A percentile compares a stretch with the other conserved stretches of the same genome.
These are phyloP conservation scores for Chaetoderma sp. DNA, from an alignment of 2,888 invertebrate species.

Conservation along the genomic window DNA sequence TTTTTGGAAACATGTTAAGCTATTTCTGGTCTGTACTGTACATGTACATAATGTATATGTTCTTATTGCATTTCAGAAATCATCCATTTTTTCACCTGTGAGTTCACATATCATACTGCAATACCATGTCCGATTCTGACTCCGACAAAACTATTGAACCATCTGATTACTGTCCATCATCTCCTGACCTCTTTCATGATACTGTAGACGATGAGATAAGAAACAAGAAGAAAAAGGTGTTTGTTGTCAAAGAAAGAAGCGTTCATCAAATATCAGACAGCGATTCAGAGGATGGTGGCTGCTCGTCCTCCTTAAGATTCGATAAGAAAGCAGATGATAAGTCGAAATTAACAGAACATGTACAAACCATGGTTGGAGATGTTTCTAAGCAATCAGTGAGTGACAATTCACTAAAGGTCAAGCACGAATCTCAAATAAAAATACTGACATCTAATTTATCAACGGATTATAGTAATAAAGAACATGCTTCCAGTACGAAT, in stretches of 20 bases:
- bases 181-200: slow-evolving; percentile 47
- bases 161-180: slow-evolving; percentile 40
- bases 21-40: too few species aligned
- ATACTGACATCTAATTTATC: too few species aligned
- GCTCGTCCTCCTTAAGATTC: slow-evolving; percentile 21
- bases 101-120: slow-evolving; percentile 21
- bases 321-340: slow-evolving; percentile 34
- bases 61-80: too few species aligned
- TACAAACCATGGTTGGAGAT: too few species aligned
- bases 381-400: background rate
- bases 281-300: slow-evolving; percentile 37
- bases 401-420: background rate
- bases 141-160: slow-evolving; percentile 49
- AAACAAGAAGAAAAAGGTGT: background rate
- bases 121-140: slow-evolving; percentile 50
- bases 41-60: too few species aligned
- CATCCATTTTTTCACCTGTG: too few species aligned
- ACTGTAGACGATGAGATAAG: background rate
- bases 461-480: too few species aligned
- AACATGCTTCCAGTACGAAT: too few species aligned
- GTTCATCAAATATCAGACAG: slow-evolving; percentile 37
- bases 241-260: background rate
- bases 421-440: background rate
- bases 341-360: slow-evolving; percentile 19
- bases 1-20: too few species aligned